Evolutionary conservation across 2,797 vertebrate species (phyloP).

Genomic region (Gouania willdenowi): DNA sequence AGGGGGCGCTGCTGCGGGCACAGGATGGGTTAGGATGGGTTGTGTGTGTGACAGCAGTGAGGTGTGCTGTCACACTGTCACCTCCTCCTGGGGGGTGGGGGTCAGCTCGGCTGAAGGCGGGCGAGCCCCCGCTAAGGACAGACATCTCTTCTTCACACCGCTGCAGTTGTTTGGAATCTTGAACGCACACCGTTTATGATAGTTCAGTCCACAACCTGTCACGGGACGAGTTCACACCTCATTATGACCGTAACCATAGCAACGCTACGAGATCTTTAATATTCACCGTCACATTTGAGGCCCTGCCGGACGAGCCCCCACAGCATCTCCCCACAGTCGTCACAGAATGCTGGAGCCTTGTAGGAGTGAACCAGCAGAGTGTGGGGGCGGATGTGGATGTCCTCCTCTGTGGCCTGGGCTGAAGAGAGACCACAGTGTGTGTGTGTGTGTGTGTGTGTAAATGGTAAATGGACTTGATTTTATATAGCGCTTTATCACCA

Average conservation of each 20-base stretch:
- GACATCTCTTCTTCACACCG: constrained; percentile 84
- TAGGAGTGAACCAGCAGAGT: constrained; percentile 89
- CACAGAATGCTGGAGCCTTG: constrained; percentile 90
- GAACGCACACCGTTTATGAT: constrained; percentile 88
- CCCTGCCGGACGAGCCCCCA: constrained; percentile 91
- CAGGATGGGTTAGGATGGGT: too few species aligned
- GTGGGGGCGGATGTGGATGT: constrained; percentile 90
- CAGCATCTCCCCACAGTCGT: constrained; percentile 91
- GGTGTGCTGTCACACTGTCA: constrained; percentile 29
- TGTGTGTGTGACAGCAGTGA: constrained; percentile 3
- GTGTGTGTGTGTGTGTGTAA: too few species aligned
- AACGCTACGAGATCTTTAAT: too few species aligned
- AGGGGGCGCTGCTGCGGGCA: constrained; percentile 71
- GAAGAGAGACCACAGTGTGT: too few species aligned
- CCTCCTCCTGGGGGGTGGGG: constrained; percentile 78
- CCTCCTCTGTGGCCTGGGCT: constrained; percentile 87
- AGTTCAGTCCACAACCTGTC: constrained; percentile 89
- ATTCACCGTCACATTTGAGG: constrained; percentile 88
- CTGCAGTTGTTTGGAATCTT: constrained; percentile 94
- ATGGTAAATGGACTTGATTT: too few species aligned
- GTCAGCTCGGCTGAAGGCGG: constrained; percentile 70
- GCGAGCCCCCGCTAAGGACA: constrained; percentile 79
- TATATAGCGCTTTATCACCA: too few species aligned
- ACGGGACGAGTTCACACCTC: too few species aligned
- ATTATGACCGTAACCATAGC: too few species aligned